A percentile compares a stretch with the other conserved stretches of the same genome.
Conservation (phyloP, 2,888 invertebrate genomes). For the Melinopterus prodromus region DNA sequence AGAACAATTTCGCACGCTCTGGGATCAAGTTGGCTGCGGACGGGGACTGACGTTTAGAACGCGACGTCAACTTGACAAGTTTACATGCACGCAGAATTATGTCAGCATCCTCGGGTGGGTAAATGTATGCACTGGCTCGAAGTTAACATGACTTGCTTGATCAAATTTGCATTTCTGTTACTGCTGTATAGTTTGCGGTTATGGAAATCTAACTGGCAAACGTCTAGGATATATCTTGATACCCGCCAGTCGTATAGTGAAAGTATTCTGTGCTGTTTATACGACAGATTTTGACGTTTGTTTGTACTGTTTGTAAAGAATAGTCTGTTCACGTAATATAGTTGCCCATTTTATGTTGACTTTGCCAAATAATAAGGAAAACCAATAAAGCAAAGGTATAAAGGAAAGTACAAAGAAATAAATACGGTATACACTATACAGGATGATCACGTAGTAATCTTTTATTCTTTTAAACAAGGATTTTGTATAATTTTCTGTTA, state of each 20-base stretch:
- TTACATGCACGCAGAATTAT: conserved; percentile 4
- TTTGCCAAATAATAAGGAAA: too few relatives aligned
- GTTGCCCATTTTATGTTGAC: too few relatives aligned
- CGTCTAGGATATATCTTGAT: not conserved
- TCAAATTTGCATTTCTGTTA: conserved; percentile 4
- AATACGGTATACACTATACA: too few relatives aligned
- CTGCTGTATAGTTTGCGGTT: not conserved
- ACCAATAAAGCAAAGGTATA: too few relatives aligned
- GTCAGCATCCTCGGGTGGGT: not conserved
- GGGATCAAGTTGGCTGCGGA: not conserved
- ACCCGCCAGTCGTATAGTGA: not conserved
- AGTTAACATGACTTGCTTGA: not conserved
- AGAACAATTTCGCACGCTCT: not conserved
- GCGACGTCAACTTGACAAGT: not conserved
- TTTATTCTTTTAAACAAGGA: too few relatives aligned
- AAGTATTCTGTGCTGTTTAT: not conserved
- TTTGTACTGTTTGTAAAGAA: too few relatives aligned
- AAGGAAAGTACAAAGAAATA: too few relatives aligned
- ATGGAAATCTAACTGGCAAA: not conserved
- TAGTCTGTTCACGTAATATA: too few relatives aligned
- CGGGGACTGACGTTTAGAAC: not conserved
- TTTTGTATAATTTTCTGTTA: too few relatives aligned
- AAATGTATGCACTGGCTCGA: not conserved
- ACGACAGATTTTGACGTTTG: too few relatives aligned
- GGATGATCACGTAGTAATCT: too few relatives aligned